Conservation (phyloP, 2,888 invertebrate genomes). For the Acanthosepion esculentum region DNA sequence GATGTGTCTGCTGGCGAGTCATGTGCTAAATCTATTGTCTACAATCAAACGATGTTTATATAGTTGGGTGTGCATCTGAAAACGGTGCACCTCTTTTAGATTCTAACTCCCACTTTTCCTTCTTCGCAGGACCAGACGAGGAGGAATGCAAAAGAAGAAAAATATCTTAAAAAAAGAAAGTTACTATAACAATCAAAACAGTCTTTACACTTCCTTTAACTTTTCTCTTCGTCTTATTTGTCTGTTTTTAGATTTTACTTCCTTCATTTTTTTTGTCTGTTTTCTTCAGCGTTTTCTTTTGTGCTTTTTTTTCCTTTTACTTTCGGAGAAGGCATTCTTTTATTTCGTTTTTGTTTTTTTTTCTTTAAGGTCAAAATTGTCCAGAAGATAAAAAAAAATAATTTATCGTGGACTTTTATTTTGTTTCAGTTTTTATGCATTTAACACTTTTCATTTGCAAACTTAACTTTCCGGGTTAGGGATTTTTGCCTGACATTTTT, state of each 20-base stretch:
- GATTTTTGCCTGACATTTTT: neutral
- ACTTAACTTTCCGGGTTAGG: neutral
- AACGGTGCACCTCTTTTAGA: neutral
- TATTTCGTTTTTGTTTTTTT: too few species aligned
- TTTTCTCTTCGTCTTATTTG: too few species aligned
- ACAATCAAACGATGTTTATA: neutral
- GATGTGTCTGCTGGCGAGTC: conserved; percentile 8
- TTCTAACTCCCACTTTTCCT: neutral
- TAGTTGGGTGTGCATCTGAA: neutral
- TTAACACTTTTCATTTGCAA: neutral
- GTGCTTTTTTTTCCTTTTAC: too few species aligned
- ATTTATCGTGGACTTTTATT: neutral
- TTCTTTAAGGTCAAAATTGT: neutral
- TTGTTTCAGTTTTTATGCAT: neutral
- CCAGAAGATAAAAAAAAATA: neutral
- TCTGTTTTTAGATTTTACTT: too few species aligned
- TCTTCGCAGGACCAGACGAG: neutral
- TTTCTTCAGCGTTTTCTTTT: too few species aligned
- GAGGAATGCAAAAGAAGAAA: neutral
- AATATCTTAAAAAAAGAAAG: neutral
- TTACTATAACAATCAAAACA: neutral
- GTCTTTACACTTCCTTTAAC: too few species aligned
- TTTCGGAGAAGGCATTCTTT: too few species aligned
- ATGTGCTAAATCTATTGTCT: conserved; percentile 33
- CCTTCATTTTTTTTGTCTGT: too few species aligned